phyloP scores from a whole-genome alignment of 1,140 invertebrate genomes.

The Hylyphantes graminicola region DNA sequence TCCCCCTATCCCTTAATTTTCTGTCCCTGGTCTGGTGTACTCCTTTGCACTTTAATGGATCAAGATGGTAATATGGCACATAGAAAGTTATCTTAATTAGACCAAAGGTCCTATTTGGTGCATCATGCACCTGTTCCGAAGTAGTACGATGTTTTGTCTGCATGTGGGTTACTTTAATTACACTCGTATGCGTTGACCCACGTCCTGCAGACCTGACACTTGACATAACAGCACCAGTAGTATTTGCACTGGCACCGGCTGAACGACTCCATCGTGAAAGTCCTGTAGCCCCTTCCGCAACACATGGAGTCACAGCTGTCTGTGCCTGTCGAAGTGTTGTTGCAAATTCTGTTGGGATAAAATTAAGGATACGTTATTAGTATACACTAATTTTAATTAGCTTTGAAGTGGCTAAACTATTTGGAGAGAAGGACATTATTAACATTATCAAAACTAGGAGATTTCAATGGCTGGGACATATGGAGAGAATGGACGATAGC shows the following conservation, averaged over 20 bases:
- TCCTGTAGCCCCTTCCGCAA: constrained; percentile 72
- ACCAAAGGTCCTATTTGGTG: neutral
- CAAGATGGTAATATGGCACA: constrained; percentile 16
- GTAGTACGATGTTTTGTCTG: neutral
- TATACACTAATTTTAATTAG: neutral
- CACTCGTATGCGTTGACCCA: constrained; percentile 67
- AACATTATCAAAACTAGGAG: too few relatives aligned
- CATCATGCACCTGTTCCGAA: neutral
- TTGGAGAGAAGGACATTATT: too few relatives aligned
- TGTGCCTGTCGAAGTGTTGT: constrained; percentile 79
- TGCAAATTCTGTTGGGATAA: constrained; percentile 72
- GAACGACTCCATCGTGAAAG: constrained; percentile 64
- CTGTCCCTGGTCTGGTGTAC: too few relatives aligned
- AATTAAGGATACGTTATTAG: neutral
- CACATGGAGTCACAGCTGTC: constrained; percentile 72
- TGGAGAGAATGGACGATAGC: too few relatives aligned
- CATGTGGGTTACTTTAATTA: constrained; percentile 61
- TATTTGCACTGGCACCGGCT: constrained; percentile 71
- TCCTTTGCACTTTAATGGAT: neutral
- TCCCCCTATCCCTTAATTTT: too few relatives aligned
- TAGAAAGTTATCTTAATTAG: neutral
- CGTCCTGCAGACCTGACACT: constrained; percentile 69
- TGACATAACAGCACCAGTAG: constrained; percentile 71
- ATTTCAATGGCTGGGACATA: too few relatives aligned
- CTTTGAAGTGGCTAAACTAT: too few relatives aligned